phyloP scores from a whole-genome alignment of 2,113 vertebrate genomes.

The Cricetomys ansorgei region DNA sequence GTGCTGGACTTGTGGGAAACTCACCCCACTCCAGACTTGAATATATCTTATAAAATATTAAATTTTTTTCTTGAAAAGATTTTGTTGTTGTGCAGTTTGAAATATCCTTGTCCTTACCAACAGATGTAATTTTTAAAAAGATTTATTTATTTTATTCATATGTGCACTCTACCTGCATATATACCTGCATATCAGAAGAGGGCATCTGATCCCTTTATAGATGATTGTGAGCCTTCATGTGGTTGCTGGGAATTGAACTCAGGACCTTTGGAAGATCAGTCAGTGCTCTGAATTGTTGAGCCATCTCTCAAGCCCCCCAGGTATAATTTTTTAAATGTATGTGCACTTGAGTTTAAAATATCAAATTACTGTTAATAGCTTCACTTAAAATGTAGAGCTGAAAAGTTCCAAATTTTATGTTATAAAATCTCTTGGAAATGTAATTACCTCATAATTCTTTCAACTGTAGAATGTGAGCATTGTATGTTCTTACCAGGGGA shows the following conservation, averaged over 20 bases:
- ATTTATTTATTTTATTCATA: background rate
- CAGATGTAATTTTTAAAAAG: background rate
- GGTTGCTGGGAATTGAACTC: no score
- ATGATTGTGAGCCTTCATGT: no score
- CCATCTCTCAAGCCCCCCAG: no score
- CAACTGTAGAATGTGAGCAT: background rate
- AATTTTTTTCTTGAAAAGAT: background rate
- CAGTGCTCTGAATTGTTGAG: no score
- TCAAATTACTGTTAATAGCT: background rate
- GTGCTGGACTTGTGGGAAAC: background rate
- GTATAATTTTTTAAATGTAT: background rate
- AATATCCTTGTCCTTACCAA: background rate
- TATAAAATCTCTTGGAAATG: background rate
- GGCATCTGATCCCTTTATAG: no score
- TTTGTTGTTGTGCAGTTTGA: background rate
- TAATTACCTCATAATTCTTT: background rate
- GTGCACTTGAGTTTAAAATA: background rate
- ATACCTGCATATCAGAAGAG: no score
- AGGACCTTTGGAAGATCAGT: no score
- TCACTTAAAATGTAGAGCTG: background rate
- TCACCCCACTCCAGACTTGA: background rate
- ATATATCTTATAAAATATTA: background rate
- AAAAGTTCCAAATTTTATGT: background rate
- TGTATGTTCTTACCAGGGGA: background rate
- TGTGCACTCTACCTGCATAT: background rate